These are phyloP conservation scores for Mesorhabditis spiculigera DNA, from an alignment of 2,888 invertebrate genomes.

Conservation along the genomic window DNA sequence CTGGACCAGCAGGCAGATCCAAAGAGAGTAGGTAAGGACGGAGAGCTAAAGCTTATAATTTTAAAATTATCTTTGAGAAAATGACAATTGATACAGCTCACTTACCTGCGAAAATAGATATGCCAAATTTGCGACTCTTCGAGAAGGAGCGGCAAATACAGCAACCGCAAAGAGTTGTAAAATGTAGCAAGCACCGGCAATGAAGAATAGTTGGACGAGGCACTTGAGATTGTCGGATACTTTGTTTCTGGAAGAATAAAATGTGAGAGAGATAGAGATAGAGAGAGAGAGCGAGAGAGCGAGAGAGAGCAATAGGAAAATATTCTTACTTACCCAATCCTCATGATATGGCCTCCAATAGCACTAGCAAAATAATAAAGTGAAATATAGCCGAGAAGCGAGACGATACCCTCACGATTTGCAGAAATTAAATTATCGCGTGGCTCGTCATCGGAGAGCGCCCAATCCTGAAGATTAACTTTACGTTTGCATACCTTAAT, in stretches of 20 bases:
- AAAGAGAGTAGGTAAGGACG: slow-evolving; percentile 22
- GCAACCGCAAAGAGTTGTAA: slow-evolving; percentile 22
- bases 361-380: slow-evolving; percentile 73
- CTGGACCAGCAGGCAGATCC: slow-evolving; percentile 25
- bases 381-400: slow-evolving; percentile 78
- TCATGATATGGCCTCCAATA: slow-evolving; percentile 29
- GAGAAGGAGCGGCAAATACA: slow-evolving; percentile 65
- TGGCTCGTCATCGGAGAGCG: slow-evolving; percentile 26
- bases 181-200: slow-evolving; percentile 19
- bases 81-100: too few relatives aligned
- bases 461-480: slow-evolving; percentile 23
- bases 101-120: slow-evolving; percentile 74
- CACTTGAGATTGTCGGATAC: slow-evolving; percentile 32
- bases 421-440: slow-evolving; percentile 69
- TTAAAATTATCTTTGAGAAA: background rate
- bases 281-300: too few relatives aligned
- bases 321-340: slow-evolving; percentile 20
- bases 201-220: slow-evolving; percentile 18
- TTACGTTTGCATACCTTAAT: background rate
- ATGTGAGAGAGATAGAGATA: too few relatives aligned
- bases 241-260: slow-evolving; percentile 25
- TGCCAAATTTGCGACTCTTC: slow-evolving; percentile 78
- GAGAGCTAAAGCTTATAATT: slow-evolving; percentile 23
- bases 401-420: slow-evolving; percentile 86
- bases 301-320: background rate